phyloP scores from a whole-genome alignment of 2,888 invertebrate species.

The Amblyteles armatorius region DNA sequence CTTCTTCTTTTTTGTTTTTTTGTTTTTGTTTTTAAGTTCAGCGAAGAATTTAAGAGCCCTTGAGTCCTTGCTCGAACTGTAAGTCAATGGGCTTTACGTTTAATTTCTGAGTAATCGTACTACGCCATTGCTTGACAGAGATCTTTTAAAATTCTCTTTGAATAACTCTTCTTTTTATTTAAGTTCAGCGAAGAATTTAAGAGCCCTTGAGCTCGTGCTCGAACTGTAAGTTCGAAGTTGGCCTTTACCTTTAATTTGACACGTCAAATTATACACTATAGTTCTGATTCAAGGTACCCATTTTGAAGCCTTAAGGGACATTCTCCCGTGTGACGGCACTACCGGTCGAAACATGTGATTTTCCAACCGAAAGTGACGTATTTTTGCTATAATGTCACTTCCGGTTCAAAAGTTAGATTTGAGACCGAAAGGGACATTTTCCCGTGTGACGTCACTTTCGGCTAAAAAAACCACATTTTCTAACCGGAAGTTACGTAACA shows the following conservation, averaged over 20 bases:
- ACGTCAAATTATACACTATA: background rate
- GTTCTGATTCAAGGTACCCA: background rate
- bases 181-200: conserved; percentile 1
- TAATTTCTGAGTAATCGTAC: background rate
- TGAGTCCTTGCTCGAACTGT: background rate
- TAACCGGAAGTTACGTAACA: too few relatives aligned
- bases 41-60: conserved; percentile 2
- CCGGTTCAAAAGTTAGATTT: too few relatives aligned
- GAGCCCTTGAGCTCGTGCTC: background rate
- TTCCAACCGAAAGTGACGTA: too few relatives aligned
- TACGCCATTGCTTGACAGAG: too few relatives aligned
- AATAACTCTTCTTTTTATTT: conserved; percentile 41
- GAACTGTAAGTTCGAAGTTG: background rate
- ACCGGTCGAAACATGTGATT: too few relatives aligned
- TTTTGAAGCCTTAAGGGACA: too few relatives aligned
- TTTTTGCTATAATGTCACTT: too few relatives aligned
- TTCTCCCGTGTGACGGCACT: too few relatives aligned
- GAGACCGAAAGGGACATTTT: too few relatives aligned
- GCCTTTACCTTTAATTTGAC: background rate
- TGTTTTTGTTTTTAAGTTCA: background rate
- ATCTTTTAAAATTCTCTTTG: too few relatives aligned
- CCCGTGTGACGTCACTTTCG: too few relatives aligned
- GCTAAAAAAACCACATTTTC: too few relatives aligned
- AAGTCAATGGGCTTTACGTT: background rate
- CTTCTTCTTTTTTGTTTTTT: conserved; percentile 16